Evolutionary conservation across 2,797 vertebrate species (phyloP), one percentile per base, ranked within the genome.

Genomic region (Channallabes apus): DNA sequence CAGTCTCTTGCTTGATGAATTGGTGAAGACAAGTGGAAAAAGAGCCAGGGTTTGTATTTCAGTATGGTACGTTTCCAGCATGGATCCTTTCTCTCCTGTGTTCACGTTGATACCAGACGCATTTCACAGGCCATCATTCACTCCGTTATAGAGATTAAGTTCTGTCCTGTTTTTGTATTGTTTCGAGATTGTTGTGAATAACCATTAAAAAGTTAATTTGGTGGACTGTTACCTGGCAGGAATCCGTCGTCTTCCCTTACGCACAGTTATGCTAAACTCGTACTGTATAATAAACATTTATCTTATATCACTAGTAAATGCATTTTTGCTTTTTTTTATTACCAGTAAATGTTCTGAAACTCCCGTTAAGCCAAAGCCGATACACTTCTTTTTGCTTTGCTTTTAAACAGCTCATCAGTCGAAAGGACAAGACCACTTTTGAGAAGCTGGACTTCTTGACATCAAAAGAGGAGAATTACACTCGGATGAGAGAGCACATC

Each of bases 391-490:
- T 68, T 69, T 46, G 24, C 69, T 32, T 86, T 59, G 14, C 8
- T 83, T 88, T 71, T 80, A 27, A 83, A 82, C 86, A 98, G 97
- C 92, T 99, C 91, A 95, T 99, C 91, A 99, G 96, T 92, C 95
- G 97, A 69, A 99, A 98, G 91, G 97, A 98, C 93, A 98, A 97
- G 91, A 92, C 97, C 73, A 97, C 96, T 1, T 98, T 98, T 92
- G 98, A 98, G 91, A 99, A 98, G 91, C 89, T 99, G 64, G 97
- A 99, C 93, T 98, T 96, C 87, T 93, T 99, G 89, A 96, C 97
- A 24, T 97, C 97, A 20, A 98, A 99, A 86, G 98, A 99, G 88
- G 96, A 98, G 91, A 99, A 99, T 90, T 98, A 98, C 90, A 99
- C 96, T 84, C 94, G 96, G 85, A 97, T 96, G 90, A 96, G 97